Evolutionary conservation across 2,888 invertebrate species (phyloP).

Genomic region (Erynnis tages): DNA sequence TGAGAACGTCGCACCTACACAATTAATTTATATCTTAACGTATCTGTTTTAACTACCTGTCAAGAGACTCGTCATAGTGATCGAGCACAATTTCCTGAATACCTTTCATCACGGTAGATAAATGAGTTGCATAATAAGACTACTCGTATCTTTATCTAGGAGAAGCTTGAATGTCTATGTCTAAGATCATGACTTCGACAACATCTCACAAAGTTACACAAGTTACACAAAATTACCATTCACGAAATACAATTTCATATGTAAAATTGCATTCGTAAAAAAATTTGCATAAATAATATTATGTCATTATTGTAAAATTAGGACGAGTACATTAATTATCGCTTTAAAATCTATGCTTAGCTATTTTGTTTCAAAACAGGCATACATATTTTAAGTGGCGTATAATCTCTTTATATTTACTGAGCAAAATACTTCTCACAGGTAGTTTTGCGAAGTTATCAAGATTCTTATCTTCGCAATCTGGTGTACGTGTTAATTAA

Average conservation of each 20-base stretch:
- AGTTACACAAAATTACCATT: slow-evolving; percentile 7
- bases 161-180: slow-evolving; percentile 44
- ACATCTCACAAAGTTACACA: slow-evolving; percentile 5
- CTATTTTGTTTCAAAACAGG: no score
- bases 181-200: slow-evolving; percentile 10
- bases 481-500: slow-evolving; percentile 40
- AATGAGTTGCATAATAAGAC: slow-evolving; percentile 53
- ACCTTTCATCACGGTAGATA: slow-evolving; percentile 22
- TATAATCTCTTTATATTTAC: no score
- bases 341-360: no score
- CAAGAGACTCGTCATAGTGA: slow-evolving; percentile 40
- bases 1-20: slow-evolving; percentile 28
- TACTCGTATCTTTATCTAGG: slow-evolving; percentile 41
- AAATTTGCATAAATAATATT: slow-evolving; percentile 1
- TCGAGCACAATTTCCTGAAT: slow-evolving; percentile 37
- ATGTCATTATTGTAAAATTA: slow-evolving; percentile 13
- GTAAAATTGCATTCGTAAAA: slow-evolving; percentile 7
- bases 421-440: no score
- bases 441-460: not conserved
- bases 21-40: slow-evolving; percentile 36
- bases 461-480: slow-evolving; percentile 15
- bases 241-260: slow-evolving; percentile 13
- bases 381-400: no score
- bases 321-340: not conserved
- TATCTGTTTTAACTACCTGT: slow-evolving; percentile 34